These are phyloP conservation scores for Tiaroga cobitis DNA, from an alignment of 2,797 vertebrate genomes.

Conservation along the genomic window DNA sequence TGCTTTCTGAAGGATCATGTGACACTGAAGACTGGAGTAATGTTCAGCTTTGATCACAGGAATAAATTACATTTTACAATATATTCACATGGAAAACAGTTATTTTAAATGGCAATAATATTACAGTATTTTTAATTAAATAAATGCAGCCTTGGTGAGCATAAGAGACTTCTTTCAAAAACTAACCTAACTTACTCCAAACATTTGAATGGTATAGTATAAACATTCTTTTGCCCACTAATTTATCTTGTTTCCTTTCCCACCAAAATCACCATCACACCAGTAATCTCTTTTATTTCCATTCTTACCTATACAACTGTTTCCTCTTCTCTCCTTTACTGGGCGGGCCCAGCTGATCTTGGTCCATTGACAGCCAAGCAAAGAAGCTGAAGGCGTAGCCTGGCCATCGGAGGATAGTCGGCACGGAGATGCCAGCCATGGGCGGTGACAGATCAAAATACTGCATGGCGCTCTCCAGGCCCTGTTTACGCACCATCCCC, in stretches of 20 bases:
- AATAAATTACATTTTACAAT: no score
- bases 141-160: neutral
- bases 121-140: no score
- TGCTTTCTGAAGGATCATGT: no score
- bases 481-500: constrained; percentile 91
- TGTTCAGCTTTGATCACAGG: no score
- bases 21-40: neutral
- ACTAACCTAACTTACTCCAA: neutral
- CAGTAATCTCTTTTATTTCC: neutral
- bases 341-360: constrained; percentile 82
- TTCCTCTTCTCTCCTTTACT: constrained; percentile 91
- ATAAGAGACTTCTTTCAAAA: neutral
- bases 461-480: constrained; percentile 91
- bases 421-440: constrained; percentile 93
- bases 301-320: constrained; percentile 70
- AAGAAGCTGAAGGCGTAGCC: constrained; percentile 93
- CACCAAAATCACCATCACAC: neutral
- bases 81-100: no score
- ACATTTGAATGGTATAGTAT: neutral
- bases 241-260: neutral
- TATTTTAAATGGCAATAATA: no score
- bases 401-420: constrained; percentile 89
- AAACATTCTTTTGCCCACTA: no score
- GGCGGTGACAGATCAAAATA: constrained; percentile 94
- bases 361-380: constrained; percentile 95